Evolutionary conservation across 2,113 vertebrate species (phyloP), one percentile per base, ranked within the genome.

Genomic region (Stomatorhinus ivindoensis): DNA sequence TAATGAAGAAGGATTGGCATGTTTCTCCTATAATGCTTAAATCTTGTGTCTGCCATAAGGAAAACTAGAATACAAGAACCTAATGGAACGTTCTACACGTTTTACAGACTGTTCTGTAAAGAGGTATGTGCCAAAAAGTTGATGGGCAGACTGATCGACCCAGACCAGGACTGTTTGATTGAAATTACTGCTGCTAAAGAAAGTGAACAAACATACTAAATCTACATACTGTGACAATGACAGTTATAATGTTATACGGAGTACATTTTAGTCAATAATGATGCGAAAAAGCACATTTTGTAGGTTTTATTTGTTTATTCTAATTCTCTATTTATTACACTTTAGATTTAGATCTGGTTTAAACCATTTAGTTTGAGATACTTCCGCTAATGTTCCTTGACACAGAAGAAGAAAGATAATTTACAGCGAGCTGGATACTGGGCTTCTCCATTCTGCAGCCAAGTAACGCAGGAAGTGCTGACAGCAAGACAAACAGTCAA

Each of bases 401-500:
- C 4, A 80, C 17, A 42, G 42, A 80, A 35, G 48, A 51, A 86
- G 17, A 13, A 51, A 44, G 51, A 24, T 48, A 17, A 44, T 47
- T 46, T 44, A 11, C 24, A 24, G 2, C 3, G 11, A 19, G 15
- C 48, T n/a, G 55, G 53, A 46, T 24, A 61, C 61, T 69, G n/a
- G 13, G 48, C 87, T 65, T 87, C 10, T 65, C 21, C 35, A 61
- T 65, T 19, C 51, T 46, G 39, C 19, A n/a, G 53, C 10, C 31
- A 46, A 58, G 35, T 11, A 87, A 58, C 35, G 42, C 15, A 65
- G 65, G 86, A 87, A 87, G 86, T 61, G 53, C 15, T 87, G 86
- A 87, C 86, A 87, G 39, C 7, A 87, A 87, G 53, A 87, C 31
- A 65, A 87, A 87, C 31, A 44, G 51, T 61, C 51, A 42, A 44